Evolutionary conservation across 92 coral and sea anemone species (phyloP), one percentile per base, ranked within the genome.

Genomic region (Porites evermanni): DNA sequence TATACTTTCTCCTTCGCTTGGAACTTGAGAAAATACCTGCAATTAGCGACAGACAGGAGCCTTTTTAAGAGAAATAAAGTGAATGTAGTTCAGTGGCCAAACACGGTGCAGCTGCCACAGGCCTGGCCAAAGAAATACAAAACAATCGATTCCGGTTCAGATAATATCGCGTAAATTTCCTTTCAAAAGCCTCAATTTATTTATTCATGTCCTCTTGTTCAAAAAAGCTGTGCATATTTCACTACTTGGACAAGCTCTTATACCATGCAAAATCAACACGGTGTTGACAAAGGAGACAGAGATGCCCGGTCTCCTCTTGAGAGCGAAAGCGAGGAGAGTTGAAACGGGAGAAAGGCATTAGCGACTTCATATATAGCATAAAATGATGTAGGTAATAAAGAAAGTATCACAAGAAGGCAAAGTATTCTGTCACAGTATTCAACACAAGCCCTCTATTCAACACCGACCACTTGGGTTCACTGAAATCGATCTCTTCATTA

Each of bases 121-220:
- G 87, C 93, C 95, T 86, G 82, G 94, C 87, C 85, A 90, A 78
- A 83, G 91, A 29, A 83, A 87, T 88, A 93, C 86, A 89, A 95
- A 89, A 91, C 91, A 86, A 85, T 80, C 86, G 68, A 91, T 92
- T 90, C 89, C 93, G 90, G 90, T 81, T 78, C 59, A 87, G 98
- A 95, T 95, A 95, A 93, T 92, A 95, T 95, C 98, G 83, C 91
- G 84, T 88, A 84, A 87, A 90, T 91, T 88, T 93, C 91, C 94
- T 90, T 90, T 86, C 90, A 93, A 95, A 85, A 91, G 90, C 92
- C 86, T 90, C 92, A 82, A 91, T 87, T 93, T 94, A 90, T 92
- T 95, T 93, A 95, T 95, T 95, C 98, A 95, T 93, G 94, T 86
- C 74, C 76, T 80, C 90, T 88, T 89, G 74, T 83, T 74, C 71